Evolutionary conservation across 2,888 invertebrate species (phyloP).

Genomic region (Oxytorus armatus): DNA sequence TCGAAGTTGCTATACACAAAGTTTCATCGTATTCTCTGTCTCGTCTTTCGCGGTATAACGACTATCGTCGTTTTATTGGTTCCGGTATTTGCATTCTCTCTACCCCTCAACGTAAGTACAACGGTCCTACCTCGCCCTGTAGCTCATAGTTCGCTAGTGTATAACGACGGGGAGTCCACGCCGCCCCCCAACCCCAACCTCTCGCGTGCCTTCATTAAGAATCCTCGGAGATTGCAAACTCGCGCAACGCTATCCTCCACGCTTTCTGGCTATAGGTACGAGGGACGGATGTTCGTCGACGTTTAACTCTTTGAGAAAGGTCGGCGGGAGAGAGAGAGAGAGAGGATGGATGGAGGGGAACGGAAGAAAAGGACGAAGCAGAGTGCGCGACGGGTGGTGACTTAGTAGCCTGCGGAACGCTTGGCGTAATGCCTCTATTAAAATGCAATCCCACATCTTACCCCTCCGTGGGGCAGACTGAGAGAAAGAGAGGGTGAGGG

Average conservation of each 20-base stretch:
- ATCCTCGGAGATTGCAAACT: conserved; percentile 56
- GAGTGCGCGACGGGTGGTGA: conserved; percentile 44
- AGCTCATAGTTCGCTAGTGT: background rate
- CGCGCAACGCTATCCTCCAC: conserved; percentile 21
- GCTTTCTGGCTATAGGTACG: background rate
- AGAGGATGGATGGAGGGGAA: conserved; percentile 39
- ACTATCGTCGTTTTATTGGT: conserved; percentile 66
- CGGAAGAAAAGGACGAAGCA: conserved; percentile 40
- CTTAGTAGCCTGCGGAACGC: conserved; percentile 58
- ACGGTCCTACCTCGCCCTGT: conserved; percentile 4
- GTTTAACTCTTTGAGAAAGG: conserved; percentile 48
- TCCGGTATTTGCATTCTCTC: conserved; percentile 67
- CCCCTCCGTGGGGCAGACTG: conserved; percentile 36
- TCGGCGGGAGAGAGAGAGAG: conserved; percentile 2
- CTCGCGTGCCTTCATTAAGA: conserved; percentile 68
- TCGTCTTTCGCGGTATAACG: conserved; percentile 63
- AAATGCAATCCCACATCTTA: conserved; percentile 78
- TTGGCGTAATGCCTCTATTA: conserved; percentile 76
- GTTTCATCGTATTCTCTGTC: conserved; percentile 28
- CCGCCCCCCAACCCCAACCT: background rate
- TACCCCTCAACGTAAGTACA: conserved; percentile 7
- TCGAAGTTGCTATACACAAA: background rate
- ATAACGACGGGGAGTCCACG: too few species aligned
- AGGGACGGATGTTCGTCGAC: conserved; percentile 35
- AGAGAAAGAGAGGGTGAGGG: background rate